Percentiles rank a stretch among this genome's conserved stretches.
Evolutionary conservation across 1,140 invertebrate genomes (phyloP).

Genomic region (Colletes gigas): DNA sequence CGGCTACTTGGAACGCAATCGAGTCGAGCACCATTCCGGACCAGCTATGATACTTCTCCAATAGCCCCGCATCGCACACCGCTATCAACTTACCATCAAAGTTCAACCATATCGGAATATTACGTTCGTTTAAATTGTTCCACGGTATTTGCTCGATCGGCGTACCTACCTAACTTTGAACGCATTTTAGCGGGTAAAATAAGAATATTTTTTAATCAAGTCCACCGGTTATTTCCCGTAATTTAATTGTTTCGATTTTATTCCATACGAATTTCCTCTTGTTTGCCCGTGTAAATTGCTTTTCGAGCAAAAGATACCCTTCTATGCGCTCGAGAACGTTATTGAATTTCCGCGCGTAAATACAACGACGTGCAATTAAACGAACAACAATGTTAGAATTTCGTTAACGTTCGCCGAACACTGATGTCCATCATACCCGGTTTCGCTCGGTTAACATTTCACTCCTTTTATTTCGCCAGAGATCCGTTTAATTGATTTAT

Average conservation of each 20-base stretch:
- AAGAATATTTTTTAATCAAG: not conserved
- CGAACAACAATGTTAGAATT: not conserved
- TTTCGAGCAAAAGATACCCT: not conserved
- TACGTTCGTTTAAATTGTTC: no score
- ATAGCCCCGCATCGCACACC: no score
- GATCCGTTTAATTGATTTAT: conserved; percentile 2
- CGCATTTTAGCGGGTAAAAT: no score
- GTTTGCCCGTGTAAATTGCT: not conserved
- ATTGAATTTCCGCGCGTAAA: not conserved
- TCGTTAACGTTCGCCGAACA: not conserved
- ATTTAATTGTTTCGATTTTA: not conserved
- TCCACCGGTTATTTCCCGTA: not conserved
- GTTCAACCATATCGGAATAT: no score
- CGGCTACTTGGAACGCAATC: no score
- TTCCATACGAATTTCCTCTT: not conserved
- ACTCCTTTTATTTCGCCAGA: not conserved
- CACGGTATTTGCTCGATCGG: no score
- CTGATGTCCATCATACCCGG: not conserved
- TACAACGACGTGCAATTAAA: not conserved
- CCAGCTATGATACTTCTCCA: no score
- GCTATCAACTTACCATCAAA: no score
- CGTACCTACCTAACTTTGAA: no score
- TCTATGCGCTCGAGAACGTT: not conserved
- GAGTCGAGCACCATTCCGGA: no score
- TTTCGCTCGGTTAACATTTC: not conserved